Evolutionary conservation across 2,113 vertebrate species (phyloP).

Genomic region (Platichthys flesus): DNA sequence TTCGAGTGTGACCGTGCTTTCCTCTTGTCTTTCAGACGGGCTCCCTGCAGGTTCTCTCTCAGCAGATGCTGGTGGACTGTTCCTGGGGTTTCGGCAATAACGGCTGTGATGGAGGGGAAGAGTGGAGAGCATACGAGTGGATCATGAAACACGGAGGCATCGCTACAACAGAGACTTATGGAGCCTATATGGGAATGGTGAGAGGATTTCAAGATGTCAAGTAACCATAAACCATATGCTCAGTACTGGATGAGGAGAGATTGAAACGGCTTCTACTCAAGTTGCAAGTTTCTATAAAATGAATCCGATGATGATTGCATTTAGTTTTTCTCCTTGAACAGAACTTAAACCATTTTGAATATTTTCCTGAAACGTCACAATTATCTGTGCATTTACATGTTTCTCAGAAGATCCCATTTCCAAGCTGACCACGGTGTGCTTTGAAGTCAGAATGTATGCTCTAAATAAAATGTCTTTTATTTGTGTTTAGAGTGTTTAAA

Average conservation of each 20-base stretch:
- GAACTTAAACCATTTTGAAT: too few species aligned
- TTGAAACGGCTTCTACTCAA: not conserved
- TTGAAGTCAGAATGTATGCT: too few species aligned
- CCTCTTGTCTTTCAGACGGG: slow-evolving; percentile 69
- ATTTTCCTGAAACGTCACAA: too few species aligned
- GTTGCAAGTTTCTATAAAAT: too few species aligned
- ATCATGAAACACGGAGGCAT: slow-evolving; percentile 88
- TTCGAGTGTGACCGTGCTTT: not conserved
- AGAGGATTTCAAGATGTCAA: slow-evolving; percentile 18
- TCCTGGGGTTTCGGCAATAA: slow-evolving; percentile 88
- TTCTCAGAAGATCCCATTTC: too few species aligned
- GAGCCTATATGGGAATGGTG: slow-evolving; percentile 86
- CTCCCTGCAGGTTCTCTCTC: slow-evolving; percentile 83
- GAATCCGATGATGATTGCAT: too few species aligned
- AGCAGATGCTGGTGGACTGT: slow-evolving; percentile 88
- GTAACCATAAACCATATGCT: not conserved
- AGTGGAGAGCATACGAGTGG: slow-evolving; percentile 87
- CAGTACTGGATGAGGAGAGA: too few species aligned
- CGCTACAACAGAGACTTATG: slow-evolving; percentile 82
- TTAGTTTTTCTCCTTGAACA: too few species aligned
- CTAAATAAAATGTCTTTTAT: too few species aligned
- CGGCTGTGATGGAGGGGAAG: slow-evolving; percentile 85
- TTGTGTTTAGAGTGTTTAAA: too few species aligned
- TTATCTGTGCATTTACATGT: too few species aligned
- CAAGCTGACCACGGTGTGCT: too few species aligned